Evolutionary conservation across 2,888 invertebrate species (phyloP).

Genomic region (Thymelicus sylvestris): DNA sequence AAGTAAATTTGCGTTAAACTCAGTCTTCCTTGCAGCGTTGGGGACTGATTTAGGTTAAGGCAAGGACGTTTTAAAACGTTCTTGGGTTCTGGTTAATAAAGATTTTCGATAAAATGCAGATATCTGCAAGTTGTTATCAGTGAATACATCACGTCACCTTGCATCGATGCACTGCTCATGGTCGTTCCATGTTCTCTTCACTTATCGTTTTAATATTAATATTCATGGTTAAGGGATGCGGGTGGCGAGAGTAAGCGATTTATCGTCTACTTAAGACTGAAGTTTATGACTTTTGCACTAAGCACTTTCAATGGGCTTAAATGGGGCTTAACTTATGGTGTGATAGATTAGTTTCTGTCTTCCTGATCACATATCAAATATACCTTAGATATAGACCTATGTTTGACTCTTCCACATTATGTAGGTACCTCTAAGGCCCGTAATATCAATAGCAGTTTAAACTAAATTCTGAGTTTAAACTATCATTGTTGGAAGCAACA

Average conservation of each 20-base stretch:
- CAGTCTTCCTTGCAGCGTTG: not conserved
- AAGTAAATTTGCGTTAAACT: conserved; percentile 3
- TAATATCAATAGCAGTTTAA: too few species aligned
- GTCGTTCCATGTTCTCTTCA: conserved; percentile 58
- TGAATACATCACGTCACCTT: conserved; percentile 37
- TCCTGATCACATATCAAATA: too few species aligned
- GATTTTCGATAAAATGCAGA: conserved; percentile 43
- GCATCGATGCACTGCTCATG: conserved; percentile 60
- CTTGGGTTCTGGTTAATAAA: conserved; percentile 37
- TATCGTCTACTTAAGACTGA: conserved; percentile 22
- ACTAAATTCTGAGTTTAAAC: too few species aligned
- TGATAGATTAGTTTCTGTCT: too few species aligned
- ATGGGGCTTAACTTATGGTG: too few species aligned
- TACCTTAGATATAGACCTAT: too few species aligned
- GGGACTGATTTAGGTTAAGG: conserved; percentile 24
- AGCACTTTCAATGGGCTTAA: not conserved
- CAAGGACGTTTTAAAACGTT: too few species aligned
- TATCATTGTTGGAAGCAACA: too few species aligned
- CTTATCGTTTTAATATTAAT: conserved; percentile 58
- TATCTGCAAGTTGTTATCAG: conserved; percentile 35
- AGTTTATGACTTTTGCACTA: not conserved
- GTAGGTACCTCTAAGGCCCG: too few species aligned
- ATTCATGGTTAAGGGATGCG: conserved; percentile 55
- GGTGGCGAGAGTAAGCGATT: conserved; percentile 49
- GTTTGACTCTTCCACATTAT: not conserved